phyloP scores from a whole-genome alignment of 35 echinoderm and acorn worm species.

The Patiria miniata region DNA sequence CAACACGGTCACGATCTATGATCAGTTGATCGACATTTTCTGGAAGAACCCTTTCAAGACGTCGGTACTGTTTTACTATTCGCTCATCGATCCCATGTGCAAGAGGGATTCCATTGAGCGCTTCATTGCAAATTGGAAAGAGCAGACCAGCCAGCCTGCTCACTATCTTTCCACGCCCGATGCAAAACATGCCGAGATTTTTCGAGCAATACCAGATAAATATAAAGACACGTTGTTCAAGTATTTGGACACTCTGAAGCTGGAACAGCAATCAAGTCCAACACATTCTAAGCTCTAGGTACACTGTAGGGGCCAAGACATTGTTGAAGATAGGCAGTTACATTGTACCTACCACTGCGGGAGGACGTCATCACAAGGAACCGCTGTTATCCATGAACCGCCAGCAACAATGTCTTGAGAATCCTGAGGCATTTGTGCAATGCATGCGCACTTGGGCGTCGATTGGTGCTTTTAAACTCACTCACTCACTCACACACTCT shows the following conservation, averaged over 20 bases:
- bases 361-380: too few relatives aligned
- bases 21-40: not conserved
- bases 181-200: not conserved
- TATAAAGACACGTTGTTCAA: not conserved
- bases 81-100: conserved; percentile 38
- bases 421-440: too few relatives aligned
- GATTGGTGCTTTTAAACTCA: too few relatives aligned
- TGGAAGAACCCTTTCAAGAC: conserved; percentile 45
- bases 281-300: too few relatives aligned
- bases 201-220: not conserved
- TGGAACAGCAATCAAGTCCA: not conserved
- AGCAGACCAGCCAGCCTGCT: not conserved
- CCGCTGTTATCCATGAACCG: too few relatives aligned
- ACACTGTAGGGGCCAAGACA: too few relatives aligned
- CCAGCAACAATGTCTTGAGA: too few relatives aligned
- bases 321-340: too few relatives aligned
- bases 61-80: conserved; percentile 44
- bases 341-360: too few relatives aligned
- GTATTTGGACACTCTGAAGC: not conserved
- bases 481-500: too few relatives aligned
- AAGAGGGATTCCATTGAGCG: conserved; percentile 33
- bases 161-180: not conserved
- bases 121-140: conserved; percentile 18
- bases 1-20: conserved; percentile 21
- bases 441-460: too few relatives aligned